Conservation (phyloP, 2,113 vertebrate genomes). For the Muscicapa adusta region DNA sequence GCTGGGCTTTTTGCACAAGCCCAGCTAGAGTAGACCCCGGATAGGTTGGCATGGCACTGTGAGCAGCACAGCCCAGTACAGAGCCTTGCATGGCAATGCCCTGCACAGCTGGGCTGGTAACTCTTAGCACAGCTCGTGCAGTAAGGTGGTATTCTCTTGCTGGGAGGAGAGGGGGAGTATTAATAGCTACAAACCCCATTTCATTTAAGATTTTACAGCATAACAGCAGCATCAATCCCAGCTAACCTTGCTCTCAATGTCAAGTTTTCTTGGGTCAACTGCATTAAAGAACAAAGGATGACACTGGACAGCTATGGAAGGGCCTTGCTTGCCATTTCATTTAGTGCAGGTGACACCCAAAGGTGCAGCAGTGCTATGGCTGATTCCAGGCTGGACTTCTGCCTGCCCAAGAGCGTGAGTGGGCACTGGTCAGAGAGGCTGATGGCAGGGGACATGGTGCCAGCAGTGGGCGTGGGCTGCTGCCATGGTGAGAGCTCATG, state of each 20-base stretch:
- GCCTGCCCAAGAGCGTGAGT: neutral
- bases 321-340: neutral
- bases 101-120: neutral
- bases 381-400: neutral
- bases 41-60: neutral
- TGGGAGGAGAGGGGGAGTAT: neutral
- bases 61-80: neutral
- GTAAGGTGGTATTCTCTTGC: neutral
- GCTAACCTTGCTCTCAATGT: neutral
- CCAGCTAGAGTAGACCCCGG: neutral
- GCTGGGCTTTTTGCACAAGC: neutral
- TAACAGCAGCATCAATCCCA: neutral
- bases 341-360: neutral
- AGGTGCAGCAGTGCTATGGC: neutral
- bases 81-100: accelerated
- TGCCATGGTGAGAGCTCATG: neutral
- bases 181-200: neutral
- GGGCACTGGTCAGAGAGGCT: neutral
- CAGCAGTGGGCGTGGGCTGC: neutral
- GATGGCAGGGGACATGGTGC: neutral
- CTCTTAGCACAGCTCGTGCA: neutral
- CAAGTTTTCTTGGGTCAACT: neutral
- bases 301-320: neutral
- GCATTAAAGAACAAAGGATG: neutral
- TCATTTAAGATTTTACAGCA: neutral